These are phyloP conservation scores for Tangara arthus DNA, from an alignment of 2,797 vertebrate species.

Conservation along the genomic window DNA sequence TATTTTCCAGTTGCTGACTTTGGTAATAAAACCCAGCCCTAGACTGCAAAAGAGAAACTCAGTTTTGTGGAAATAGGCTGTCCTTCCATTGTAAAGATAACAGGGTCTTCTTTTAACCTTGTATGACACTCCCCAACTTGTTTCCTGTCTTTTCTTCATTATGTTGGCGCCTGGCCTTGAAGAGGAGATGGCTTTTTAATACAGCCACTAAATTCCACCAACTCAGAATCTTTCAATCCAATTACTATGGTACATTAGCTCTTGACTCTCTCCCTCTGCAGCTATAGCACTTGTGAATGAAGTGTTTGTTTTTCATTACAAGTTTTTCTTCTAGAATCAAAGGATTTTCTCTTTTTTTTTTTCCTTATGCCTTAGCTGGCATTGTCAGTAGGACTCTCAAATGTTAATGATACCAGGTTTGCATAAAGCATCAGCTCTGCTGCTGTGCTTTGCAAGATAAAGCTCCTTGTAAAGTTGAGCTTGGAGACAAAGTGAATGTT, in stretches of 20 bases:
- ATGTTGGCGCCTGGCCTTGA: conserved; percentile 40
- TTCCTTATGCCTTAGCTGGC: background rate
- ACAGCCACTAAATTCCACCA: conserved; percentile 58
- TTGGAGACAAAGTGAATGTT: background rate
- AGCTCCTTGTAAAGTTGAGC: background rate
- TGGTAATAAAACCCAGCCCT: conserved; percentile 18
- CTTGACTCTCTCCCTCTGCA: conserved; percentile 48
- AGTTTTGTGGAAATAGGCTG: conserved; percentile 18
- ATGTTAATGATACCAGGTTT: background rate
- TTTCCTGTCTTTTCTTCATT: conserved; percentile 58
- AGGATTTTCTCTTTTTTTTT: background rate
- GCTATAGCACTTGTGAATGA: conserved; percentile 36
- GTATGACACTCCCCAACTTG: conserved; percentile 5
- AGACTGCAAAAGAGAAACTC: background rate
- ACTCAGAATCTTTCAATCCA: conserved; percentile 63
- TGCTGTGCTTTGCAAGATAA: conserved; percentile 7
- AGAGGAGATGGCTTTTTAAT: conserved; percentile 61
- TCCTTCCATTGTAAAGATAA: conserved; percentile 38
- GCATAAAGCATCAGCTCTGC: background rate
- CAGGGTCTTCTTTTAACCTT: conserved; percentile 30
- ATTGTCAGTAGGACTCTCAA: conserved; percentile 1
- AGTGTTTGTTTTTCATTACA: conserved; percentile 55
- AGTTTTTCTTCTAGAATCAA: conserved; percentile 30
- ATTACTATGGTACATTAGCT: conserved; percentile 68
- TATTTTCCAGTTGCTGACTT: conserved; percentile 47